Evolutionary conservation across 2,797 vertebrate genomes (phyloP), one percentile per base, ranked within the genome.

Genomic region (Bucorvus abyssinicus): DNA sequence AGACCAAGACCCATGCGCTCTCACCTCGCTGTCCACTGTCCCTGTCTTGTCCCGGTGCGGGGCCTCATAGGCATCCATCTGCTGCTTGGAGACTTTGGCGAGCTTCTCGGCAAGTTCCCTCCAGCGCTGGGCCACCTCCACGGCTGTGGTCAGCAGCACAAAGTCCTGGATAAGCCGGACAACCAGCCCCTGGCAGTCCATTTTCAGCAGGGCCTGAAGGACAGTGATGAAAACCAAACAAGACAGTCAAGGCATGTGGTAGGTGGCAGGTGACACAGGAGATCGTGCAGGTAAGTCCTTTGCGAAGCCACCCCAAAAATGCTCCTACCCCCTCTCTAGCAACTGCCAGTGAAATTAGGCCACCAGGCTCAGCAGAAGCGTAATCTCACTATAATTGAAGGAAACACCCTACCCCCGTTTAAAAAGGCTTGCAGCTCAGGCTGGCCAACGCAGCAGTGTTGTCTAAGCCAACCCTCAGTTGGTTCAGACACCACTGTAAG

Each of bases 151-250:
- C 93, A 99, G 96, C 94, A 99, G 96, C 63, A 99, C 99, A 0
- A 99, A 99, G 94, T 99, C 99, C 97, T 99, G 98, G 53, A 99
- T 97, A 88, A 99, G 98, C 36, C 98, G 97, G 75, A 99, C 98
- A 13, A 99, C 99, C 94, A 99, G 97, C 64, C 99, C 99, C 96
- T 99, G 99, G 96, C 99, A 99, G 98, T 99, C 99, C 98, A 99
- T 99, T 96, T 99, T 99, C 96, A 99, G 97, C 92, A 99, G 95
- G 12, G 99, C 99, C 99, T 99, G 96, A 1, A 10, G 55, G 34
- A 53, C 40, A 20, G 6, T 0, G 7, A 18, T 16, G 24, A 63
- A 70, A 64, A 79, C 9, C 30, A 6, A 40, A 24, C 3, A 10
- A 6, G 13, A 9, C 14, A 21, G 59, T 91, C 76, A 90, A 36